Evolutionary conservation across 2,113 vertebrate species (phyloP), one percentile per base, ranked within the genome.

Genomic region (Onychorhynchus coronatus): DNA sequence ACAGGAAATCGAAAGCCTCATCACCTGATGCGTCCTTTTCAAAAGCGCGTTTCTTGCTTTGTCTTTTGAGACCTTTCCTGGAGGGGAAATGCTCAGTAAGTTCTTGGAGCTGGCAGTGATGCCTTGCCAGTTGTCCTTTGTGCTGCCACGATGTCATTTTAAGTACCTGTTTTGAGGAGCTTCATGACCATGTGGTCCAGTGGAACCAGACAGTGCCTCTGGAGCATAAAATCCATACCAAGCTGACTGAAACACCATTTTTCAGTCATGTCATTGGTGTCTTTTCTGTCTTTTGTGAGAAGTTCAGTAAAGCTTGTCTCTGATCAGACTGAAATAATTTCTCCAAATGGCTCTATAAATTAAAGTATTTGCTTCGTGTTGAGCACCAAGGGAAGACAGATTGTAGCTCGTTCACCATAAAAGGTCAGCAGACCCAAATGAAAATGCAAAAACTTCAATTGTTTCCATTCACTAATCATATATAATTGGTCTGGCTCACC

Each of bases 381-480:
- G 86, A 89, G 86, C 73, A 79, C 12, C 6, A 28, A 53, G 55
- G 21, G 35, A 84, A 93, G 91, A 91, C 85, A 94, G 56, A 96
- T 91, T 91, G 73, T 52, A 42, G 66, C 58, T 87, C n/a, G 22
- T 85, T 92, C 68, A 65, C 73, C 44, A 39, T 52, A 39, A 88
- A 91, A 91, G 88, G 95, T 94, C 80, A 96, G 61, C 58, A 89
- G 76, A 59, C 89, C 75, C 74, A 88, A 93, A 88, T 84, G 83
- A 93, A 96, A 96, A 95, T 67, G 74, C 72, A 89, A 85, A 90
- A 95, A 55, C 93, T 91, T 93, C 89, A 75, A 75, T 94, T 96
- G 87, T 96, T 97, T 96, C 94, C 73, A 94, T 93, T 94, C 96
- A 94, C 91, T 95, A 88, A 94, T 94, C 95, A 91, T 77, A 88